Percentiles rank a stretch among this genome's conserved stretches.
These are phyloP conservation scores for Aplodontia rufa DNA, from an alignment of 2,113 vertebrate genomes.

Conservation along the genomic window DNA sequence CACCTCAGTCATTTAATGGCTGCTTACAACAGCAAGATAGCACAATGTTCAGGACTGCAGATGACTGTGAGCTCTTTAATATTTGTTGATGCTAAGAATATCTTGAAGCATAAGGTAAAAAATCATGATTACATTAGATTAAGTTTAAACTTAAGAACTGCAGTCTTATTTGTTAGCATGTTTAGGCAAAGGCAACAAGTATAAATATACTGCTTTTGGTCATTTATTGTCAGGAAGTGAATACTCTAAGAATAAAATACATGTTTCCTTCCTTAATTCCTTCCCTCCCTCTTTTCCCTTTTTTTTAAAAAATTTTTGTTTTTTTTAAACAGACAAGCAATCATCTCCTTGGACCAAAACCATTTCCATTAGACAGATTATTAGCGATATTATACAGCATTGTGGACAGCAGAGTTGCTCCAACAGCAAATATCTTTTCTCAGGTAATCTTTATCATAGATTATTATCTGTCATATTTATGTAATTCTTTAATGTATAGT, in stretches of 20 bases:
- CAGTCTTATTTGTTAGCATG: background rate
- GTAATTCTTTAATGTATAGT: background rate
- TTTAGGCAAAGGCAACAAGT: background rate
- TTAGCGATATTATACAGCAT: conserved; percentile 97
- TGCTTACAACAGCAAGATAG: background rate
- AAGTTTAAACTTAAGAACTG: background rate
- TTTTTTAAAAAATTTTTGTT: conserved; percentile 69
- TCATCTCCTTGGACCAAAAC: conserved; percentile 97
- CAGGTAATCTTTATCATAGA: conserved; percentile 85
- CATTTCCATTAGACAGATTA: conserved; percentile 95
- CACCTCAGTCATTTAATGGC: background rate
- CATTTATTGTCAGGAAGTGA: background rate
- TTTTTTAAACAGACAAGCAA: conserved; percentile 92
- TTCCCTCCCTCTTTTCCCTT: conserved; percentile 74
- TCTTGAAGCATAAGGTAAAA: background rate
- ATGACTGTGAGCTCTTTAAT: background rate
- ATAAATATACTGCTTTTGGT: conserved; percentile 16
- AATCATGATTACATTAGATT: background rate
- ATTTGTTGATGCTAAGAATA: conserved; percentile 35
- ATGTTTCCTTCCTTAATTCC: background rate
- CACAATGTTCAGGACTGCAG: background rate
- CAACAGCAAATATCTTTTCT: conserved; percentile 96
- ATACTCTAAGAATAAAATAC: conserved; percentile 44
- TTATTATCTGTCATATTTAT: background rate
- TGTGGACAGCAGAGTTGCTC: conserved; percentile 95